Evolutionary conservation across 2,888 invertebrate species (phyloP), one percentile per base, ranked within the genome.

Genomic region (Polydrusus pterygomalis): DNA sequence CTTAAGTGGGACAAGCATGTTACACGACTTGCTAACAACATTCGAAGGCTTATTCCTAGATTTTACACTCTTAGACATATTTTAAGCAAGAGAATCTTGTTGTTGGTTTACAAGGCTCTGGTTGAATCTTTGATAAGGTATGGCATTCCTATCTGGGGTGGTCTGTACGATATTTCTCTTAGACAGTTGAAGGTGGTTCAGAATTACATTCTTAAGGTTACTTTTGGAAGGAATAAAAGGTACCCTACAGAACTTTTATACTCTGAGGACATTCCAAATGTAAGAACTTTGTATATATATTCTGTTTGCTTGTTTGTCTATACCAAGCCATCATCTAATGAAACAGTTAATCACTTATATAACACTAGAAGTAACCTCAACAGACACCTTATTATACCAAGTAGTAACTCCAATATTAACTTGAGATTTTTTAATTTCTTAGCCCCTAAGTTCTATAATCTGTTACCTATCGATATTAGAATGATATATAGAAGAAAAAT

Each of bases 101-200:
- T 49, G 11, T 9, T 18, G 17, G 18, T 49, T 6, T 49, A 49
- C 18, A 49, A 18, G 49, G 18, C 49, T 7, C 18, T 70, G 30
- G 38, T 54, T 13, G 49, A 60, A 60, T 17, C 60, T 25, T 17
- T 56, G 40, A 13, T 69, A 15, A 54, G 69, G 25, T 69, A 69
- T 69, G 69, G 69, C 13, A 69, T 69, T 40, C 11, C 49, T 10
- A 25, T 69, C 17, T 69, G 58, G 69, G 56, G 69, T 17, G 69
- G 69, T 60, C 45, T 69, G 18, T 69, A 69, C 38, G 17, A 38
- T n/a, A 69, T 15, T 58, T 34, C 58, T 11, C 38, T 69, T 13
- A 20, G 17, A 51, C 20, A 34, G 40, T 25, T 58, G 43, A 69
- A 69, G 15, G 47, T 69, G 13, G 17, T 69, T n/a, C 58, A 69